Conservation (phyloP, 1,140 invertebrate species). For the Coenobita brevimanus region DNA sequence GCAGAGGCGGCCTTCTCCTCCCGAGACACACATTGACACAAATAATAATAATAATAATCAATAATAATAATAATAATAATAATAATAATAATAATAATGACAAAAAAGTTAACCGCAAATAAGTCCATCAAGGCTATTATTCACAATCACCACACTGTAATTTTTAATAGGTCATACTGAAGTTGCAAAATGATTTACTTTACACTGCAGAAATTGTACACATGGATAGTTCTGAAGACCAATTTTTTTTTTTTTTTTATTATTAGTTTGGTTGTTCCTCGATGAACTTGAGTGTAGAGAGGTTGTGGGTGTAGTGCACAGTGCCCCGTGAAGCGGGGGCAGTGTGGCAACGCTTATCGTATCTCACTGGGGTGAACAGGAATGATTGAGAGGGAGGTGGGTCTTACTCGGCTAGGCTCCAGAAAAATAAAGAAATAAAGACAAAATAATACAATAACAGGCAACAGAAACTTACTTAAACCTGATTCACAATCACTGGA, state of each 20-base stretch:
- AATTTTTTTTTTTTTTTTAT: not conserved
- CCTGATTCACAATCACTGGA: slow-evolving; percentile 42
- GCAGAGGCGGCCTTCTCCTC: slow-evolving; percentile 19
- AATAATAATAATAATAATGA: too few relatives aligned
- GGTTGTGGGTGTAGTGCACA: slow-evolving; percentile 26
- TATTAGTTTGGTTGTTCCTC: slow-evolving; percentile 14
- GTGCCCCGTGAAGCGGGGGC: slow-evolving; percentile 13
- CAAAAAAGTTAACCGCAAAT: slow-evolving; percentile 26
- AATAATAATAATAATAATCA: slow-evolving; percentile 52
- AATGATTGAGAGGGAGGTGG: slow-evolving; percentile 58
- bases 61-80: slow-evolving; percentile 14
- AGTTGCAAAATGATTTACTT: slow-evolving; percentile 8
- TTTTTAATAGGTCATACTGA: not conserved
- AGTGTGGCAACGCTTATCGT: slow-evolving; percentile 50
- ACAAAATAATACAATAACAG: slow-evolving; percentile 31
- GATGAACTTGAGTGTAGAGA: slow-evolving; percentile 48
- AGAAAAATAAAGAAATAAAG: slow-evolving; percentile 50
- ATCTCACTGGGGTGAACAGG: slow-evolving; percentile 58
- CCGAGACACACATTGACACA: slow-evolving; percentile 52
- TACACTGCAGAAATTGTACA: slow-evolving; percentile 29
- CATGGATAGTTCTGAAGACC: not conserved
- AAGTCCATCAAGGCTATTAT: slow-evolving; percentile 54
- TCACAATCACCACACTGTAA: slow-evolving; percentile 58
- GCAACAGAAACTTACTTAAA: slow-evolving; percentile 57
- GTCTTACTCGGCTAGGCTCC: slow-evolving; percentile 57